phyloP scores from a whole-genome alignment of 2,797 vertebrate genomes.

The Clarias pachynema region DNA sequence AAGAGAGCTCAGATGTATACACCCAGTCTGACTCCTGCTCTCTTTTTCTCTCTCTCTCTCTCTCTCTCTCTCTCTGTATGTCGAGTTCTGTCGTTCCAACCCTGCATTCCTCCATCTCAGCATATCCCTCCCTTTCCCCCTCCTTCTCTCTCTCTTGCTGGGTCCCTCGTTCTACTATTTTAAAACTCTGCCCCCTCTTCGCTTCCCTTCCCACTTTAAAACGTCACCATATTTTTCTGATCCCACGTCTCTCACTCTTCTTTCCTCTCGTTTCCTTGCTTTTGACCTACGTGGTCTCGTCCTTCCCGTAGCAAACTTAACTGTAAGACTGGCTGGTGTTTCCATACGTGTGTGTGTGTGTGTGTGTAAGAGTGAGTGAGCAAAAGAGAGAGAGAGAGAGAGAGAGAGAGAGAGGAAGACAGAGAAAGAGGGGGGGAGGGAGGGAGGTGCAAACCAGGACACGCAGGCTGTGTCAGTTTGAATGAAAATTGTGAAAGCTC shows the following conservation, averaged over 20 bases:
- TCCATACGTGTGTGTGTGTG: constrained; percentile 43
- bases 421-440: constrained; percentile 54
- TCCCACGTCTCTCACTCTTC: constrained; percentile 37
- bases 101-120: constrained; percentile 67
- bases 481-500: constrained; percentile 79
- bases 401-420: constrained; percentile 1
- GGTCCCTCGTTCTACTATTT: constrained; percentile 54
- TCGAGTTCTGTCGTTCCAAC: constrained; percentile 53
- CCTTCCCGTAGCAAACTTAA: constrained; percentile 67
- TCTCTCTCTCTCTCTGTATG: constrained; percentile 34
- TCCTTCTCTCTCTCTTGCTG: constrained; percentile 44
- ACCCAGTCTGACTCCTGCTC: constrained; percentile 52
- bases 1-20: constrained; percentile 51
- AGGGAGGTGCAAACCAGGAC: constrained; percentile 75
- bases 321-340: constrained; percentile 71
- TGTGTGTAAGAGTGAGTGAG: constrained; percentile 19
- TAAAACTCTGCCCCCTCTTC: constrained; percentile 58
- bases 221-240: constrained; percentile 26
- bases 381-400: constrained; percentile 34
- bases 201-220: constrained; percentile 49
- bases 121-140: constrained; percentile 51
- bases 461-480: constrained; percentile 78
- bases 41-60: constrained; percentile 29
- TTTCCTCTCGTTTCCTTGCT: not conserved
- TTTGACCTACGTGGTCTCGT: constrained; percentile 48